These are phyloP conservation scores for Acanthornis magna DNA, from an alignment of 2,797 vertebrate genomes.

Conservation along the genomic window DNA sequence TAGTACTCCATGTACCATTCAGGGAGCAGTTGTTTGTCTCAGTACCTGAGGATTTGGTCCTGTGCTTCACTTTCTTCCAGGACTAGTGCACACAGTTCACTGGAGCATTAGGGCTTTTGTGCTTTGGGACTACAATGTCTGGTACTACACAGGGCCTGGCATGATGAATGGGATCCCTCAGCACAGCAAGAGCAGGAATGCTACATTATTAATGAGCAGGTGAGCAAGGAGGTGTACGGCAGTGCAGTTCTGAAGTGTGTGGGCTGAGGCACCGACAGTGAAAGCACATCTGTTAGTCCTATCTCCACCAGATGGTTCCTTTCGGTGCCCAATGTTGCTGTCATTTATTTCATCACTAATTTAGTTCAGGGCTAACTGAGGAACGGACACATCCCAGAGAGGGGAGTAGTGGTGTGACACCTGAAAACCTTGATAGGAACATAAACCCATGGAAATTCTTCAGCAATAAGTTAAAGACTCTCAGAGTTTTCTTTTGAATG, in stretches of 20 bases:
- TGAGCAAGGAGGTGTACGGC: background rate
- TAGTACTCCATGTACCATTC: background rate
- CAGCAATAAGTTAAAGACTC: background rate
- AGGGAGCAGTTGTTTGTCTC: background rate
- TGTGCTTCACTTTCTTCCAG: background rate
- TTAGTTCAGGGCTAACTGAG: background rate
- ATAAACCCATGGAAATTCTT: background rate
- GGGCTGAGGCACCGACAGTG: background rate
- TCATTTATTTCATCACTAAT: conserved; percentile 3
- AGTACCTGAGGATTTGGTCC: background rate
- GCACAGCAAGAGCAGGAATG: background rate
- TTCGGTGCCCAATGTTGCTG: background rate
- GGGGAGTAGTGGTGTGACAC: background rate
- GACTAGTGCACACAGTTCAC: background rate
- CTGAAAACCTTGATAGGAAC: background rate
- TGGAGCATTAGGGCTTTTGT: background rate
- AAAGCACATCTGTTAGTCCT: conserved; percentile 20
- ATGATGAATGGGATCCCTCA: background rate
- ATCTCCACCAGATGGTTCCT: conserved; percentile 52
- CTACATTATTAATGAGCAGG: background rate
- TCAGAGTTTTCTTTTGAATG: background rate
- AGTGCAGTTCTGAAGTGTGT: background rate
- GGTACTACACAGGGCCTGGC: background rate
- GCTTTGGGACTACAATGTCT: background rate
- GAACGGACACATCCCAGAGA: background rate